phyloP scores from a whole-genome alignment of 1,140 invertebrate species.

The Phenacoccus solenopsis region DNA sequence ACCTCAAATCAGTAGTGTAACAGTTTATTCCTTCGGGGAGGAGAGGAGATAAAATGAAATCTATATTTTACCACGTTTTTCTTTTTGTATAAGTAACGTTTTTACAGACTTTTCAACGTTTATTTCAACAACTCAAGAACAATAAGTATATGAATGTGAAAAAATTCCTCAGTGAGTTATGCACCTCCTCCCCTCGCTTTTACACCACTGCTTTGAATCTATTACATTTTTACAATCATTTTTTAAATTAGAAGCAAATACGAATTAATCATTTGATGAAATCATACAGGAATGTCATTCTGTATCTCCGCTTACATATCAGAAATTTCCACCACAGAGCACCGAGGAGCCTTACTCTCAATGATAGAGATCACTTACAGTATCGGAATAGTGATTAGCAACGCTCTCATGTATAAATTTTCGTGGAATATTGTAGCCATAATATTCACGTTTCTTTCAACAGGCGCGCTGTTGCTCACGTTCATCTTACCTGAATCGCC shows the following conservation, averaged over 20 bases:
- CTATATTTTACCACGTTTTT: not conserved
- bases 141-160: too few species aligned
- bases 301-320: conserved; percentile 14
- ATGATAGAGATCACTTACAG: not conserved
- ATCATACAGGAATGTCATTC: conserved; percentile 8
- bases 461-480: conserved; percentile 29
- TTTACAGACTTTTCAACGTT: too few species aligned
- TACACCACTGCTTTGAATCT: too few species aligned
- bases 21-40: too few species aligned
- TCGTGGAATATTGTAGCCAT: conserved; percentile 45
- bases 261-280: too few species aligned
- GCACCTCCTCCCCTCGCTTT: too few species aligned
- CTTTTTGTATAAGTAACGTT: too few species aligned
- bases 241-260: too few species aligned
- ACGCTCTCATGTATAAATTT: conserved; percentile 43
- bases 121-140: too few species aligned
- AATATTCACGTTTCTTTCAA: conserved; percentile 37
- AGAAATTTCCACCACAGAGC: not conserved
- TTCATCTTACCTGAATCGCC: conserved; percentile 42
- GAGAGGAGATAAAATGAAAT: not conserved
- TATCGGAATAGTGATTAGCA: conserved; percentile 36
- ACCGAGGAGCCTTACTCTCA: conserved; percentile 12
- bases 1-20: too few species aligned
- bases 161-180: too few species aligned
- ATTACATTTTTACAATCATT: too few species aligned